A percentile compares a stretch with the other conserved stretches of the same genome.
phyloP scores from a whole-genome alignment of 1,140 invertebrate genomes.

The Oncopodura yosiiana region DNA sequence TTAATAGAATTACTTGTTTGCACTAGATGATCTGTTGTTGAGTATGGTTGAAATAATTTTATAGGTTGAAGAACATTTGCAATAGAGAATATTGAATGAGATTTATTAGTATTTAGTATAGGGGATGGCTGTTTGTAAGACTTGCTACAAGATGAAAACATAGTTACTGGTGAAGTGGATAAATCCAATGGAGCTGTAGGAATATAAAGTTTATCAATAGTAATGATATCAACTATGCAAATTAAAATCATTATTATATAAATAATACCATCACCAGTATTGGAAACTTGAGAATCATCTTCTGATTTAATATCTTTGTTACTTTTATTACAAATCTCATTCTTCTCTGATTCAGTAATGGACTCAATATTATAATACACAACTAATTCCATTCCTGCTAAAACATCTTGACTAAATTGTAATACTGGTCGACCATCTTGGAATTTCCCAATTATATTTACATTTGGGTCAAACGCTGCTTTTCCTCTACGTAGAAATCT shows the following conservation, averaged over 20 bases:
- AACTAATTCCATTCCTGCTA: conserved; percentile 12
- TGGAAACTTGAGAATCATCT: no score
- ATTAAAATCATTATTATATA: no score
- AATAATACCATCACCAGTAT: no score
- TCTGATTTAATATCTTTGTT: no score
- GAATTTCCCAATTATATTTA: conserved; percentile 20
- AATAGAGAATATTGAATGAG: neutral
- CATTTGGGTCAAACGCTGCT: neutral
- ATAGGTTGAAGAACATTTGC: no score
- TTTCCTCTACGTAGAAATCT: conserved; percentile 15
- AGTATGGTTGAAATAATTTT: no score
- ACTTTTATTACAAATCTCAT: neutral
- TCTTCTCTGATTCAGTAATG: neutral
- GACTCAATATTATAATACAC: conserved; percentile 23
- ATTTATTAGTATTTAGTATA: neutral
- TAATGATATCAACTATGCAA: no score
- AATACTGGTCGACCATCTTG: conserved; percentile 14
- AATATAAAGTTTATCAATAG: no score
- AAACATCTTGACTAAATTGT: conserved; percentile 8
- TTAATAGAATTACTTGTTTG: no score
- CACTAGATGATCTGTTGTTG: no score
- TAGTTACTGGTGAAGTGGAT: conserved; percentile 23
- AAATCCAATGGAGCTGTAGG: conserved; percentile 22
- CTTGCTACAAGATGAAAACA: conserved; percentile 15
- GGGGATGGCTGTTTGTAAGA: neutral